These are phyloP conservation scores for Luscinia megarhynchos DNA, from an alignment of 2,797 vertebrate species.

Conservation along the genomic window DNA sequence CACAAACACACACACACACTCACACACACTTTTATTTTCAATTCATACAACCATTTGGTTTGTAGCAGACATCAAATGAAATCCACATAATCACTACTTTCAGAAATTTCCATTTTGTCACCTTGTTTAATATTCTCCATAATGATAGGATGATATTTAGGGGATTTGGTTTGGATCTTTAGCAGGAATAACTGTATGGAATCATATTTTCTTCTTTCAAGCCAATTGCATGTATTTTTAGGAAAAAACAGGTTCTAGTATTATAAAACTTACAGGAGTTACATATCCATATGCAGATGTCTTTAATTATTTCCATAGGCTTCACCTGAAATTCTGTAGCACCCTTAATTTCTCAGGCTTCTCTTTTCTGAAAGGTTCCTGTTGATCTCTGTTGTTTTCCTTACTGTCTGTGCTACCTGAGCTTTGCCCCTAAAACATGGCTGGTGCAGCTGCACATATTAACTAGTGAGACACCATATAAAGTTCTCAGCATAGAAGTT, in stretches of 20 bases:
- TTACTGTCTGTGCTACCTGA: background rate
- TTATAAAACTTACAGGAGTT: background rate
- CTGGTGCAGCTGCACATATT: background rate
- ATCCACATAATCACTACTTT: background rate
- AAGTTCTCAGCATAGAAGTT: background rate
- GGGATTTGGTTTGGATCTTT: background rate
- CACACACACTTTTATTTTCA: background rate
- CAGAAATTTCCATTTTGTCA: background rate
- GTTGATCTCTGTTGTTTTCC: background rate
- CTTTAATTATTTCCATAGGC: background rate
- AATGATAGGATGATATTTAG: background rate
- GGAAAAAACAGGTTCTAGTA: background rate
- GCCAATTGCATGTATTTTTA: background rate
- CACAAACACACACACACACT: too few relatives aligned
- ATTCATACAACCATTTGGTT: background rate
- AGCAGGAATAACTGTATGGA: background rate
- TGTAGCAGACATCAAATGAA: background rate
- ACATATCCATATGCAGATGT: background rate
- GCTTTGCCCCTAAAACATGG: background rate
- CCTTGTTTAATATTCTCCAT: background rate
- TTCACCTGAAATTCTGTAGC: background rate
- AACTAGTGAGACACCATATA: background rate
- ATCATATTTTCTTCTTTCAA: constrained; percentile 3
- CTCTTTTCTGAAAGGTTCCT: background rate
- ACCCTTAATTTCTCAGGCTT: background rate